These are phyloP conservation scores for Phalloptychus januarius DNA, from an alignment of 2,797 vertebrate genomes.

Conservation along the genomic window DNA sequence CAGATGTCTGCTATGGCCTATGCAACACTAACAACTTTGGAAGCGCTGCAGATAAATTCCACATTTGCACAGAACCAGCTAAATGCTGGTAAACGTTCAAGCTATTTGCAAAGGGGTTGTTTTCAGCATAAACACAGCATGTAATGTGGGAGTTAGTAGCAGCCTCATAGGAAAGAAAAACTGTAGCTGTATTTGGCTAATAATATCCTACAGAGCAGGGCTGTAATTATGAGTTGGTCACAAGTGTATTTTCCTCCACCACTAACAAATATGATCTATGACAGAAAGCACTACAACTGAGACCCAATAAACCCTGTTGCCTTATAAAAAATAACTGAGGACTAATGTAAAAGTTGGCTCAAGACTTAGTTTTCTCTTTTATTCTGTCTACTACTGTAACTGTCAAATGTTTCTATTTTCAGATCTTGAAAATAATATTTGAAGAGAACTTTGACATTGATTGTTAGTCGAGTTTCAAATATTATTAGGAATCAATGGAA, in stretches of 20 bases:
- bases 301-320: background rate
- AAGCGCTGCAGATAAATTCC: background rate
- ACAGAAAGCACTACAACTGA: background rate
- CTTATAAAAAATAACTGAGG: background rate
- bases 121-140: constrained; percentile 46
- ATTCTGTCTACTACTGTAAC: background rate
- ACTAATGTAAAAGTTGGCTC: background rate
- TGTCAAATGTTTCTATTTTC: background rate
- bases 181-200: constrained; percentile 18
- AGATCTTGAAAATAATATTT: background rate
- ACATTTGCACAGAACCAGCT: background rate
- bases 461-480: background rate
- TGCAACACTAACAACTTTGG: constrained; percentile 40
- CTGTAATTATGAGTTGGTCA: constrained; percentile 48
- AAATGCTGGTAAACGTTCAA: background rate
- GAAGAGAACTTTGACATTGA: background rate
- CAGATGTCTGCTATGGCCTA: constrained; percentile 21
- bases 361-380: background rate
- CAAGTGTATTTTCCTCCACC: constrained; percentile 41
- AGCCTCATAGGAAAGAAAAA: constrained; percentile 43
- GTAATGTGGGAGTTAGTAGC: constrained; percentile 26
- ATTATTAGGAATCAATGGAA: background rate
- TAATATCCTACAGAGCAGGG: constrained; percentile 42
- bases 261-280: background rate
- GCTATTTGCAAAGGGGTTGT: constrained; percentile 53